A percentile compares a stretch with the other conserved stretches of the same genome.
phyloP scores from a whole-genome alignment of 2,113 vertebrate species.

The Zootoca vivipara region DNA sequence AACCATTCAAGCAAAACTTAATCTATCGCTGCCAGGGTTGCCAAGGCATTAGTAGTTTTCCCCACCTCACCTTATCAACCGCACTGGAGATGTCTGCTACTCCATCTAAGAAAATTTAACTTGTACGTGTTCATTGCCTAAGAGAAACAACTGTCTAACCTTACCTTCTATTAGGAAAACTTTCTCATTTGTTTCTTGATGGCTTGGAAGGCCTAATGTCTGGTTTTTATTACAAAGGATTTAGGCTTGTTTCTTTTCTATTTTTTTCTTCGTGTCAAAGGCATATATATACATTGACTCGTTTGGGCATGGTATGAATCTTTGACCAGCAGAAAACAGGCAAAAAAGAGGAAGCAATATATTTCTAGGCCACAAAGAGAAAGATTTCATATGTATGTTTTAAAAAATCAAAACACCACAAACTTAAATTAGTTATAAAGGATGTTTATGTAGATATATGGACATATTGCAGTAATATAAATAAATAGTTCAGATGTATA shows the following conservation, averaged over 20 bases:
- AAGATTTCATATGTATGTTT: not conserved
- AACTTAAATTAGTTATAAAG: not conserved
- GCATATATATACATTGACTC: too few species aligned
- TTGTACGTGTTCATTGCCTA: slow-evolving; percentile 4
- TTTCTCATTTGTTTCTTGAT: slow-evolving; percentile 7
- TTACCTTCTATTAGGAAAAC: slow-evolving; percentile 25
- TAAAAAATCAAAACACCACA: not conserved
- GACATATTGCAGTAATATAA: too few species aligned
- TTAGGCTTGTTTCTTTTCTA: not conserved
- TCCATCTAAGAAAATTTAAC: not conserved
- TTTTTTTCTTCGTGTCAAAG: not conserved
- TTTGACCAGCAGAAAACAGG: not conserved
- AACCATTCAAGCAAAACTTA: slow-evolving; percentile 24
- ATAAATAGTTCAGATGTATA: too few species aligned
- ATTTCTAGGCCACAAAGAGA: not conserved
- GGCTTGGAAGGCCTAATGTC: slow-evolving; percentile 8
- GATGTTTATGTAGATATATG: too few species aligned
- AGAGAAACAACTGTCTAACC: not conserved
- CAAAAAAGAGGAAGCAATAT: not conserved
- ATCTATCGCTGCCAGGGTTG: slow-evolving; percentile 3
- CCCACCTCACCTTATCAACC: not conserved
- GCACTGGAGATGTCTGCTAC: not conserved
- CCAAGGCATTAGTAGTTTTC: not conserved
- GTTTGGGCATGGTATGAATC: not conserved
- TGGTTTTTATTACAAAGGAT: slow-evolving; percentile 19